A percentile compares a stretch with the other conserved stretches of the same genome.
Conservation (phyloP, 2,113 vertebrate genomes). For the Calidris pygmaea region DNA sequence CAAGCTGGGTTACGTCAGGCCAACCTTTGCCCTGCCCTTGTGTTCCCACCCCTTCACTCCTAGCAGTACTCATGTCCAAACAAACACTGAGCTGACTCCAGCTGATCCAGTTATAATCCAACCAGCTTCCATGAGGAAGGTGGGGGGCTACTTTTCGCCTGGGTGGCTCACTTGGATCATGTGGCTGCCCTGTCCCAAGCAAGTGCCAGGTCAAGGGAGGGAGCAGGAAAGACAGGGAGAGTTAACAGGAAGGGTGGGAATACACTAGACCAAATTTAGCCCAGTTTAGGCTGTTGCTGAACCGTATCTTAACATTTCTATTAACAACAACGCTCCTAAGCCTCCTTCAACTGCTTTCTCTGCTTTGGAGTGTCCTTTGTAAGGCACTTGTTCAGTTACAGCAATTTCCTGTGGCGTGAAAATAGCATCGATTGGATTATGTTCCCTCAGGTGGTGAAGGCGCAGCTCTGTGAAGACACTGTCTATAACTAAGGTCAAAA, state of each 20-base stretch:
- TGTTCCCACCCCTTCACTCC: background rate
- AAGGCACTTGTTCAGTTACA: background rate
- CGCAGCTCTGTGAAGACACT: background rate
- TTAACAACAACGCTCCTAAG: background rate
- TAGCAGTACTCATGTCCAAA: background rate
- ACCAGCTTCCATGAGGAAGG: rapidly evolving
- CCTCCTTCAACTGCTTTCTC: background rate
- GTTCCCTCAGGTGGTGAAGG: background rate
- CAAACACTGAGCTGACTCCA: background rate
- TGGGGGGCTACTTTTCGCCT: background rate
- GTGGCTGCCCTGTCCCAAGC: background rate
- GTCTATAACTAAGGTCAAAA: background rate
- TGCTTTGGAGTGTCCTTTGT: background rate
- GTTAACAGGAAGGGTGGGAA: background rate
- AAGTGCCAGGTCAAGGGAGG: background rate
- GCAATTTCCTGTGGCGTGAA: background rate
- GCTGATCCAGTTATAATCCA: background rate
- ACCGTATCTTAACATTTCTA: background rate
- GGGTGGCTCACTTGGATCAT: background rate
- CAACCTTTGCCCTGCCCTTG: slow-evolving; percentile 32
- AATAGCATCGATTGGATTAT: background rate
- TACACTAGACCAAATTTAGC: background rate
- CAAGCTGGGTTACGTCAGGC: background rate
- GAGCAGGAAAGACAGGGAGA: background rate
- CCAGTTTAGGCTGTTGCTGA: background rate